phyloP scores from a whole-genome alignment of 2,888 invertebrate genomes.

The Scaptodrosophila latifasciaeformis region DNA sequence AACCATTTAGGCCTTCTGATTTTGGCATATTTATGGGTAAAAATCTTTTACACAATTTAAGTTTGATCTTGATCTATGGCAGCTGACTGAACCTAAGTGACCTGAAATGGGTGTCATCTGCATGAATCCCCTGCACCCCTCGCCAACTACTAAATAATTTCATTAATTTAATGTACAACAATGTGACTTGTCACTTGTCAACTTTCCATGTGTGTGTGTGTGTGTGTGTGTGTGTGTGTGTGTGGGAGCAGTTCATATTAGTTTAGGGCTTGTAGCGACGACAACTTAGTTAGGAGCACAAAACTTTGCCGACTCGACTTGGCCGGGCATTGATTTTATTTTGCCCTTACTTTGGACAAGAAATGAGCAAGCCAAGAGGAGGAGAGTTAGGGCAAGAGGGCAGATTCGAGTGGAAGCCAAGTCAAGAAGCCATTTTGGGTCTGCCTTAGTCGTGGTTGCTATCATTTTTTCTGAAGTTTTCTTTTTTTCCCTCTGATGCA shows the following conservation, averaged over 20 bases:
- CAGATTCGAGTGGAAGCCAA: constrained; percentile 18
- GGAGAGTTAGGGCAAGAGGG: constrained; percentile 19
- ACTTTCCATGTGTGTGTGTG: constrained; percentile 35
- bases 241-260: constrained; percentile 47
- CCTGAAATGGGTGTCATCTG: not conserved
- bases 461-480: too few species aligned
- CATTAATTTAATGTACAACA: constrained; percentile 65
- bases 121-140: not conserved
- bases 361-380: constrained; percentile 13
- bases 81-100: not conserved
- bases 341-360: constrained; percentile 13
- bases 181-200: constrained; percentile 66
- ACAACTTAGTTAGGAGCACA: constrained; percentile 52
- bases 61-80: constrained; percentile 30
- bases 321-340: constrained; percentile 59
- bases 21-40: constrained; percentile 54
- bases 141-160: constrained; percentile 45
- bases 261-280: constrained; percentile 42
- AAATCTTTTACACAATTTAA: constrained; percentile 46
- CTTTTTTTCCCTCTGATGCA: constrained; percentile 28
- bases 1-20: constrained; percentile 41
- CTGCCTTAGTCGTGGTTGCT: too few species aligned
- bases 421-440: constrained; percentile 14
- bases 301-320: constrained; percentile 48
- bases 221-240: constrained; percentile 22